Conservation (phyloP, 2,797 vertebrate species). For the Falco novaeseelandiae region DNA sequence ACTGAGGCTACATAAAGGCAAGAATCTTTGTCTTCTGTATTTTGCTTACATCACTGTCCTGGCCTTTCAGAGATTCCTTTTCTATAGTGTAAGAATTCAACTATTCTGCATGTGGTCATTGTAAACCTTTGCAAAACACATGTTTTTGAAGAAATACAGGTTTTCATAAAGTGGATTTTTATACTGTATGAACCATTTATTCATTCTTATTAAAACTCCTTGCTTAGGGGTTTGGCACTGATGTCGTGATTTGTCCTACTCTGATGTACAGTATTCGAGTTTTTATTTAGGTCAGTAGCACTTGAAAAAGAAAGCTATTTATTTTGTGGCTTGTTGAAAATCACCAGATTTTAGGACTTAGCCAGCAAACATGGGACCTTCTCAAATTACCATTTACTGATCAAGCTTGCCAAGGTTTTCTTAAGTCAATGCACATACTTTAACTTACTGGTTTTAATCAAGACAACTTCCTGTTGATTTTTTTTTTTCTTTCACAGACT, state of each 20-base stretch:
- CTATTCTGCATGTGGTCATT: neutral
- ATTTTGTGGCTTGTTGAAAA: neutral
- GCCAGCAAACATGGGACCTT: neutral
- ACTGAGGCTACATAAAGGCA: neutral
- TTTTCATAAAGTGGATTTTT: neutral
- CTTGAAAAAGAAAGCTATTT: neutral
- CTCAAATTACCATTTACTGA: neutral
- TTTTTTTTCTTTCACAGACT: neutral
- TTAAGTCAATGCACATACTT: neutral
- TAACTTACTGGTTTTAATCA: neutral
- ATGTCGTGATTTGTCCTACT: neutral
- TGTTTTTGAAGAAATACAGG: neutral
- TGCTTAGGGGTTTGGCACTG: neutral
- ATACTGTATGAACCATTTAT: neutral
- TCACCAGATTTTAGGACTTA: neutral
- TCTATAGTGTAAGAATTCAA: neutral
- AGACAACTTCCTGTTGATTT: neutral
- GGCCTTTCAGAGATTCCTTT: neutral
- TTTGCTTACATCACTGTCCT: neutral
- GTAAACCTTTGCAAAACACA: neutral
- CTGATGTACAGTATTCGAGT: neutral
- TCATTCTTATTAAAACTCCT: slow-evolving; percentile 41
- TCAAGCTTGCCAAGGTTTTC: neutral
- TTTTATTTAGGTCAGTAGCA: neutral
- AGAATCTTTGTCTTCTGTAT: neutral